Percentiles rank a stretch among this genome's conserved stretches.
Evolutionary conservation across 1,140 invertebrate species (phyloP).

Genomic region (Diachasmimorpha longicaudata): DNA sequence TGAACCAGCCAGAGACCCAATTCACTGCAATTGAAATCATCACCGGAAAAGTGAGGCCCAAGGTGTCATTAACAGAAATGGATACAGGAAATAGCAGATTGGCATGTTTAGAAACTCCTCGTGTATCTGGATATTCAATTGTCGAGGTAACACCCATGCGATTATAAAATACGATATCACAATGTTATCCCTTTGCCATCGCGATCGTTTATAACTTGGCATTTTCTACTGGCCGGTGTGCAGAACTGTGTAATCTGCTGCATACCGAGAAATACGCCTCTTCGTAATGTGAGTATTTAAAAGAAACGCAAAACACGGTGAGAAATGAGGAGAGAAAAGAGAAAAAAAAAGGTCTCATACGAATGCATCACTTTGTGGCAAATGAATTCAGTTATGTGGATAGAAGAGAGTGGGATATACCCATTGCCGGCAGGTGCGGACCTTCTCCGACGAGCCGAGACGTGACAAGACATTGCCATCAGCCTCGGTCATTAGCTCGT

Average conservation of each 20-base stretch:
- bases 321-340: background rate
- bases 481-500: slow-evolving; percentile 55
- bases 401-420: slow-evolving; percentile 38
- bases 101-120: slow-evolving; percentile 14
- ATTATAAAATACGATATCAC: slow-evolving; percentile 23
- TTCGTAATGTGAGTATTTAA: background rate
- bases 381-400: background rate
- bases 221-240: background rate
- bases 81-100: slow-evolving; percentile 21
- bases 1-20: background rate
- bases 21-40: slow-evolving; percentile 11
- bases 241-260: slow-evolving; percentile 25
- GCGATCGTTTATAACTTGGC: background rate
- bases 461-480: slow-evolving; percentile 61
- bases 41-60: background rate
- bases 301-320: background rate
- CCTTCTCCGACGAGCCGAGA: slow-evolving; percentile 52
- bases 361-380: slow-evolving; percentile 2
- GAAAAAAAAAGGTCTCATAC: background rate
- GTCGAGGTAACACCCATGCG: slow-evolving; percentile 18
- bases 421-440: slow-evolving; percentile 52
- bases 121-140: slow-evolving; percentile 27
- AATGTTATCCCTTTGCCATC: slow-evolving; percentile 29
- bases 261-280: slow-evolving; percentile 5
- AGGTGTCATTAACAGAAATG: slow-evolving; percentile 22